phyloP scores from a whole-genome alignment of 2,113 vertebrate genomes.

The Nesogale talazaci region DNA sequence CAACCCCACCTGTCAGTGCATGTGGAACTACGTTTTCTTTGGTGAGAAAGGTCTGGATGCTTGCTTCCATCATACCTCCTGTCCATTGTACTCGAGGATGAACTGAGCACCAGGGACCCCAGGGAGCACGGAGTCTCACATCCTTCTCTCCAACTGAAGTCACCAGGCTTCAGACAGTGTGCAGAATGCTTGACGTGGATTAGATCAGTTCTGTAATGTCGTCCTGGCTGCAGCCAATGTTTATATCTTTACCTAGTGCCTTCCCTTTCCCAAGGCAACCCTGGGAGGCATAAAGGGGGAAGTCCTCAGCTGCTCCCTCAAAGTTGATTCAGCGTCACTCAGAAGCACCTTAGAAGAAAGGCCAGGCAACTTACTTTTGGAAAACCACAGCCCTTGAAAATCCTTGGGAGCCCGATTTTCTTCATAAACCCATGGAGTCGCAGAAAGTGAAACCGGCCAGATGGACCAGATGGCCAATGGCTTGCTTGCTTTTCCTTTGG shows the following conservation, averaged over 20 bases:
- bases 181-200: background rate
- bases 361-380: background rate
- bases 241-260: background rate
- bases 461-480: background rate
- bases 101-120: background rate
- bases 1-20: background rate
- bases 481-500: background rate
- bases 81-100: background rate
- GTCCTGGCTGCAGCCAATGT: background rate
- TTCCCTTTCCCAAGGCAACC: background rate
- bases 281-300: background rate
- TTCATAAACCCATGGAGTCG: background rate
- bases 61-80: background rate
- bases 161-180: background rate
- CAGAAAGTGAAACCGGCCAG: background rate
- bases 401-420: background rate
- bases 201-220: background rate
- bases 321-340: background rate
- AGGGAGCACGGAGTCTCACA: accelerated
- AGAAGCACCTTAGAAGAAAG: background rate
- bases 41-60: background rate
- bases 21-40: background rate
- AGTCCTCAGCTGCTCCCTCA: background rate
- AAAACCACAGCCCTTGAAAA: background rate
- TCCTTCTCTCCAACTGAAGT: background rate